phyloP scores from a whole-genome alignment of 2,888 invertebrate genomes.

The Chrysodeixis includens region DNA sequence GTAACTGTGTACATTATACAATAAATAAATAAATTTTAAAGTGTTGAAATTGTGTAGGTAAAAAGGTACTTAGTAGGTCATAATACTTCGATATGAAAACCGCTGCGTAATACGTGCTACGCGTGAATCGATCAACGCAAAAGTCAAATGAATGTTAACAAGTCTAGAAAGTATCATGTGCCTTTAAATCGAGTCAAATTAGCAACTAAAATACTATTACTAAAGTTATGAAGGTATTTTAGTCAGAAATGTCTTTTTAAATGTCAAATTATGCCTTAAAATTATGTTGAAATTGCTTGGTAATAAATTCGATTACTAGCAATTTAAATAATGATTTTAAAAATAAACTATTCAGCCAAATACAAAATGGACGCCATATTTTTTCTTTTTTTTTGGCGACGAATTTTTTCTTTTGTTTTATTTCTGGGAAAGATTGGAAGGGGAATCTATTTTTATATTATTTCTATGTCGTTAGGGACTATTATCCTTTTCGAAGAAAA shows the following conservation, averaged over 20 bases:
- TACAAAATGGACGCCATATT: too few species aligned
- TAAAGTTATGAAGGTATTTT: too few species aligned
- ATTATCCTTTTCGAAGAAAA: slow-evolving; percentile 54
- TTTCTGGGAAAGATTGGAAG: background rate
- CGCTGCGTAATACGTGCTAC: slow-evolving; percentile 32
- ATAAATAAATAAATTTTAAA: too few species aligned
- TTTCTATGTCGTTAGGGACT: slow-evolving; percentile 21
- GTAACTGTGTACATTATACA: too few species aligned
- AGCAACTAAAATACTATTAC: background rate
- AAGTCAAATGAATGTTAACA: slow-evolving; percentile 13
- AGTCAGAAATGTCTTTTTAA: background rate
- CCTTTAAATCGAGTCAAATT: background rate
- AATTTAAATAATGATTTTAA: background rate
- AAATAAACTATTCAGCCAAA: background rate
- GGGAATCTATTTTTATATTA: background rate
- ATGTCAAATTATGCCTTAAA: background rate
- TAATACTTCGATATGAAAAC: background rate
- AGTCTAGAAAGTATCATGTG: background rate
- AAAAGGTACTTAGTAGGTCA: background rate
- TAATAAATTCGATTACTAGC: background rate
- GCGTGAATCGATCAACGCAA: slow-evolving; percentile 30
- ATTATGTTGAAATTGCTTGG: too few species aligned
- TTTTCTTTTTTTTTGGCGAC: too few species aligned
- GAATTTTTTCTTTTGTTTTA: background rate
- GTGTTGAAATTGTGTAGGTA: too few species aligned